A percentile compares a stretch with the other conserved stretches of the same genome.
Conservation (phyloP, 2,888 invertebrate species). For the Campoletis raptor region DNA sequence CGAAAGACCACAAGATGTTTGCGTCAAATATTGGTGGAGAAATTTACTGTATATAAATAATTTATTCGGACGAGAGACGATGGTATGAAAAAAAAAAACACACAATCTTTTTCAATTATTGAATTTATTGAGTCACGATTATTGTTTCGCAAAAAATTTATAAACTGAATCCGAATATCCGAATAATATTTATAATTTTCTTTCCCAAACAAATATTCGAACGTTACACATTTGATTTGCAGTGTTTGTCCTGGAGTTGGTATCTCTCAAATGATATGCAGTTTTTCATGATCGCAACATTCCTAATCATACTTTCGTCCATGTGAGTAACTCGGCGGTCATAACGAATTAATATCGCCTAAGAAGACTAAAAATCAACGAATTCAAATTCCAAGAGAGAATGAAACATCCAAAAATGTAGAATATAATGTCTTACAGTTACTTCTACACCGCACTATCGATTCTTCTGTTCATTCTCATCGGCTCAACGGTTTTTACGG, state of each 20-base stretch:
- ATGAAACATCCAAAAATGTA: background rate
- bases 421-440: slow-evolving; percentile 75
- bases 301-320: slow-evolving; percentile 84
- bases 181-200: no score
- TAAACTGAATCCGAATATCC: no score
- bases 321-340: slow-evolving; percentile 79
- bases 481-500: slow-evolving; percentile 79
- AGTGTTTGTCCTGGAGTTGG: slow-evolving; percentile 86
- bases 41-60: slow-evolving; percentile 86
- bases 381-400: background rate
- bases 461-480: slow-evolving; percentile 78
- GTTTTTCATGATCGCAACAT: slow-evolving; percentile 83
- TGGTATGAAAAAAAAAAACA: slow-evolving; percentile 77
- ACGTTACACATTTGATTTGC: slow-evolving; percentile 55
- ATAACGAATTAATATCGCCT: background rate
- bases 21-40: slow-evolving; percentile 86
- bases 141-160: background rate
- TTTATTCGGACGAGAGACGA: slow-evolving; percentile 83
- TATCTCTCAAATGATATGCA: slow-evolving; percentile 86
- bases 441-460: slow-evolving; percentile 80
- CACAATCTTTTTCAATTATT: background rate
- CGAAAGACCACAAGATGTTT: slow-evolving; percentile 83
- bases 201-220: no score
- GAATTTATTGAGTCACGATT: background rate
- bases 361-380: background rate